A percentile compares a stretch with the other conserved stretches of the same genome.
phyloP scores from a whole-genome alignment of 2,113 vertebrate species.

The Sterrhoptilus dennistouni region DNA sequence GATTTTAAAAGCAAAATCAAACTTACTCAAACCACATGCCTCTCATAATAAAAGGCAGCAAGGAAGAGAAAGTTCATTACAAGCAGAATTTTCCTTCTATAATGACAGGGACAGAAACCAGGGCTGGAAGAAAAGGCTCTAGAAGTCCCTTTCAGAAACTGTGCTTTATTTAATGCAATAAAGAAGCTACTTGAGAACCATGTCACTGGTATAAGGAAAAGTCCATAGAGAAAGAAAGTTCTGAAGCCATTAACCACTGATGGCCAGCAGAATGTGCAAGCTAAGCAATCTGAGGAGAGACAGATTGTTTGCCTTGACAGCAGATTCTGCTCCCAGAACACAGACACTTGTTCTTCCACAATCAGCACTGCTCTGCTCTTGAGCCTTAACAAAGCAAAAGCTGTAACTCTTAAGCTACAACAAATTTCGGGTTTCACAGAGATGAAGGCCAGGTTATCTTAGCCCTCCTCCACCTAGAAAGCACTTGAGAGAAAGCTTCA shows the following conservation, averaged over 20 bases:
- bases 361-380: fast-evolving
- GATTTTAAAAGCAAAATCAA: background rate
- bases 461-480: fast-evolving
- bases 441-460: fast-evolving
- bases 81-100: background rate
- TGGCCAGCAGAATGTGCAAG: background rate
- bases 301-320: background rate
- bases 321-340: background rate
- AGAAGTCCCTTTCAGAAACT: background rate
- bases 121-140: background rate
- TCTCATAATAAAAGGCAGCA: background rate
- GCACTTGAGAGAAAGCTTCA: background rate
- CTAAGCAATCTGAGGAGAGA: background rate
- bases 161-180: background rate
- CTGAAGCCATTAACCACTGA: background rate
- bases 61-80: background rate
- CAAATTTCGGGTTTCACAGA: fast-evolving
- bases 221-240: background rate
- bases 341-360: background rate
- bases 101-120: background rate
- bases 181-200: background rate
- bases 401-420: fast-evolving
- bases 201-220: background rate
- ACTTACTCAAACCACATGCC: background rate
- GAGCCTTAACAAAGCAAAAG: background rate